phyloP scores from a whole-genome alignment of 2,113 vertebrate genomes.

The Brachypteracias leptosomus region DNA sequence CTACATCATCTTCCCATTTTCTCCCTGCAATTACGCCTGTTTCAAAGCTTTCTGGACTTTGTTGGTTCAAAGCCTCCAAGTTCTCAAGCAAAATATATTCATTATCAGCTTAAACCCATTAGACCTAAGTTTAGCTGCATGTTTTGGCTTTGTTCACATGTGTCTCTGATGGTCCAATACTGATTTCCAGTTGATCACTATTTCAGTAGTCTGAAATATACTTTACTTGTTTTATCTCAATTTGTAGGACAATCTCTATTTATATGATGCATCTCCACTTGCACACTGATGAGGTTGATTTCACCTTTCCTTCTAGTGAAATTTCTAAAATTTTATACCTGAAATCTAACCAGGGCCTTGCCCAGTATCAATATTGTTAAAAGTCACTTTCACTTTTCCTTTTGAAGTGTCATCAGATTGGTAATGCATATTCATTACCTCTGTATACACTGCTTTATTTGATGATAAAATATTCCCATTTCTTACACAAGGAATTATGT shows the following conservation, averaged over 20 bases:
- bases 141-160: neutral
- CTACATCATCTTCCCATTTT: neutral
- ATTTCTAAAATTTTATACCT: neutral
- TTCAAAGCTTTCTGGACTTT: neutral
- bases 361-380: neutral
- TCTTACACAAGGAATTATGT: neutral
- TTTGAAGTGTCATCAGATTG: neutral
- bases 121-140: neutral
- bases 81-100: neutral
- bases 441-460: neutral
- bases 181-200: neutral
- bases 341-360: neutral
- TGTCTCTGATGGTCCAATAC: neutral
- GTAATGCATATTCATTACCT: neutral
- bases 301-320: neutral
- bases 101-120: neutral
- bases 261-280: neutral
- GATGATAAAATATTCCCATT: neutral
- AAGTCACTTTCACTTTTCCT: neutral
- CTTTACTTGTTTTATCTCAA: neutral
- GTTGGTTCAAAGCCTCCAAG: neutral
- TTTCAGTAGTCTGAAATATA: neutral
- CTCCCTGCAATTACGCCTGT: neutral
- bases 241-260: neutral
- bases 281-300: fast-evolving